These are phyloP conservation scores for Andrena minutula DNA, from an alignment of 2,888 invertebrate species.

Conservation along the genomic window DNA sequence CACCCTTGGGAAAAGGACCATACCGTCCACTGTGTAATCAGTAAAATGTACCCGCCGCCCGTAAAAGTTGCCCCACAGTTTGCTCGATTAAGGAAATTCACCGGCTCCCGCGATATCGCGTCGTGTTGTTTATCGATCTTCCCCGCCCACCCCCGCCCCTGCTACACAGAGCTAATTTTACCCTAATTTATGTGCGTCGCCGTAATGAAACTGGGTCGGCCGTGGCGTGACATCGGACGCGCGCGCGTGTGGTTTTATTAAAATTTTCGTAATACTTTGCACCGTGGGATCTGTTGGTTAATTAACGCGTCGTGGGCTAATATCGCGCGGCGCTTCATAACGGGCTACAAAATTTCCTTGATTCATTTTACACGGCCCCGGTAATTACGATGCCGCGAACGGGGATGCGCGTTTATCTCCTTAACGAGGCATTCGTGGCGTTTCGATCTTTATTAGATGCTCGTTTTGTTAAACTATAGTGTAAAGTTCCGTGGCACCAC, in stretches of 20 bases:
- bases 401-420: not conserved
- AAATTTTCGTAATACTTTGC: conserved; percentile 25
- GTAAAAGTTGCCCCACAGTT: conserved; percentile 43
- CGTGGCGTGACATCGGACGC: not conserved
- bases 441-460: not conserved
- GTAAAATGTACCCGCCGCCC: conserved; percentile 42
- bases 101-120: conserved; percentile 23
- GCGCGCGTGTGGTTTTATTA: conserved; percentile 13
- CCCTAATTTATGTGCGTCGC: conserved; percentile 32
- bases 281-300: not conserved
- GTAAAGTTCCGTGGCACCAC: not conserved
- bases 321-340: not conserved
- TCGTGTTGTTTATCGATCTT: conserved; percentile 45
- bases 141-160: not conserved
- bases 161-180: conserved; percentile 23
- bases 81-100: conserved; percentile 54
- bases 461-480: not conserved
- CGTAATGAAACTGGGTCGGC: conserved; percentile 31
- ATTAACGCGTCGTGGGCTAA: conserved; percentile 22
- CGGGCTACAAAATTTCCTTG: not conserved
- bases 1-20: conserved; percentile 47
- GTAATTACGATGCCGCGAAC: not conserved
- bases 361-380: not conserved
- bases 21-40: conserved; percentile 55
- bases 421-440: not conserved